Base-by-base conservation (phyloP, 1,140 invertebrate genomes). In the Dendroctonus ponderosae region DNA sequence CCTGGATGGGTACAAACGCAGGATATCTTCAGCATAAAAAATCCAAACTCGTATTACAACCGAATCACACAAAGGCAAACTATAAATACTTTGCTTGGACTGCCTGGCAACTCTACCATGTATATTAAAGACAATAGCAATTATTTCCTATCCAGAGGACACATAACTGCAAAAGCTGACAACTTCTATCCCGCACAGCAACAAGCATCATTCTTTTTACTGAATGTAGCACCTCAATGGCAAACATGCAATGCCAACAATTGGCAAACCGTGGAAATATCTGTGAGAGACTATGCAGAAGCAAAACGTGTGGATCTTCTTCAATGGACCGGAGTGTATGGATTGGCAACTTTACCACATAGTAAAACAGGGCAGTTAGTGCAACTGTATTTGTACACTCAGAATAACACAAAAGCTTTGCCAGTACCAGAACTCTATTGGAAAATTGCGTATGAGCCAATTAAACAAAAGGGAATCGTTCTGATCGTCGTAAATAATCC, bases 401-500 rank as follows among this genome's bases (percentile, higher is more conserved):
- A 66, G 2, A 79, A 83, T 71, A 70, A 64, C 2, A 79, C 80
- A 66, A 26, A 26, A 26, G 26, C 26, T 26, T 26, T 87, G 6
- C 80, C 83, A 0, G 86, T 86, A 0, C 86, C 86, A 0, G 76
- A 80, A 70, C 80, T 84, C 44, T 86, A 79, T 62, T 87, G 83
- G 81, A 87, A 88, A 80, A 77, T 88, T 7, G 78, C 85, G 0
- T 83, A 87, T 68, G 81, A 88, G 66, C 78, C 81, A 9, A 56
- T 71, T 5, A 78, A 74, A 2, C 79, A 81, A 53, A 71, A 75
- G 3, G 86, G 83, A 3, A 82, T 84, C 2, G 87, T 83, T 6
- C 84, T 88, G 62, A 75, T 89, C 5, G 83, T 84, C 15, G 79
- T 87, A 9, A 89, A 89, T 73, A 87, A 90, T 77, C 86, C 86